These are phyloP conservation scores for Anguilla japonica DNA, from an alignment of 2,113 vertebrate species.

Conservation along the genomic window DNA sequence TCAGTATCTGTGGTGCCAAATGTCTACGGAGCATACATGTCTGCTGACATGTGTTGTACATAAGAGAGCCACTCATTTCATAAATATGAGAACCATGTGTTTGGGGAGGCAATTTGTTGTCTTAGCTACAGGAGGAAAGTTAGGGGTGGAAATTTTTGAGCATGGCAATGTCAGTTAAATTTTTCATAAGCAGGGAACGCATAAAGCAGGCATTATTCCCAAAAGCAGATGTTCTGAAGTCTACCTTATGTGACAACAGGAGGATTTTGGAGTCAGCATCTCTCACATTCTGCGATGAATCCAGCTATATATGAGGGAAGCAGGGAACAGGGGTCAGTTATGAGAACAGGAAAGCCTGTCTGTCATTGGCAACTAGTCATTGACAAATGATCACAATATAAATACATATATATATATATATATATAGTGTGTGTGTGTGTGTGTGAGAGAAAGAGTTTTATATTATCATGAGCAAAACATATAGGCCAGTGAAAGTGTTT, in stretches of 20 bases:
- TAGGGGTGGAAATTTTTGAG: not conserved
- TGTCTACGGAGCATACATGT: not conserved
- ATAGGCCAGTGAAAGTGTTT: not conserved
- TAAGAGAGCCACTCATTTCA: not conserved
- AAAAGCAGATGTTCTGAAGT: not conserved
- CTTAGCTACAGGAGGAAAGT: not conserved
- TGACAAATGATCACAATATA: not conserved
- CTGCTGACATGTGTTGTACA: not conserved
- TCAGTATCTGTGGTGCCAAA: not conserved
- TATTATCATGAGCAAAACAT: no score
- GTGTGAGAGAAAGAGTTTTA: no score
- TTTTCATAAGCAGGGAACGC: not conserved
- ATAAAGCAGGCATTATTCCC: not conserved
- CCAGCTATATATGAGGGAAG: slow-evolving; percentile 17
- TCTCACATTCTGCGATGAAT: slow-evolving; percentile 11
- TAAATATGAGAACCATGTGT: not conserved
- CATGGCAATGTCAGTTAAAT: not conserved
- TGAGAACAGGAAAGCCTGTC: slow-evolving; percentile 18
- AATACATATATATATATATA: no score
- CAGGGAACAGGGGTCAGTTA: slow-evolving; percentile 18
- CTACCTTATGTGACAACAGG: slow-evolving; percentile 11
- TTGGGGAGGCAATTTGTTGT: not conserved
- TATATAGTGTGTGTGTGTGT: not conserved
- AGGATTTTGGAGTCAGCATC: slow-evolving; percentile 25
- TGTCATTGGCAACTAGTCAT: slow-evolving; percentile 18